A percentile compares a stretch with the other conserved stretches of the same genome.
Evolutionary conservation across 2,888 invertebrate species (phyloP).

Genomic region (Meghimatium bilineatum): DNA sequence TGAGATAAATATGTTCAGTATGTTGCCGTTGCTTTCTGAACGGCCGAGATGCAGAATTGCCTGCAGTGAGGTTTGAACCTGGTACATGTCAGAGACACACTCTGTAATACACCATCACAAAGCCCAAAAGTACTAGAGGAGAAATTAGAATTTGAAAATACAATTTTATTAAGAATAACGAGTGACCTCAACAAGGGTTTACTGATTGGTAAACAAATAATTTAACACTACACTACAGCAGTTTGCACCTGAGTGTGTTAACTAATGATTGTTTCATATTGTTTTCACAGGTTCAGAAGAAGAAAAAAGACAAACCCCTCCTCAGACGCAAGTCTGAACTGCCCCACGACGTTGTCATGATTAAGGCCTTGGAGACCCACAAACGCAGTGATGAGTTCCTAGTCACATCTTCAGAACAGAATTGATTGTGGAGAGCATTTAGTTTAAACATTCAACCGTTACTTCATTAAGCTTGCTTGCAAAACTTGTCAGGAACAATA

Average conservation of each 20-base stretch:
- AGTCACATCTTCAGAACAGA: conserved; percentile 76
- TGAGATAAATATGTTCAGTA: too few species aligned
- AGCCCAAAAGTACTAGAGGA: too few species aligned
- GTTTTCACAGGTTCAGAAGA: conserved; percentile 60
- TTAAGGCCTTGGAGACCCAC: conserved; percentile 93
- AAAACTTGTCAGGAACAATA: background rate
- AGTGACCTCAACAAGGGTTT: too few species aligned
- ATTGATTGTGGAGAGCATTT: conserved; percentile 41
- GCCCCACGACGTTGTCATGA: conserved; percentile 93
- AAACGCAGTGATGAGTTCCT: conserved; percentile 93
- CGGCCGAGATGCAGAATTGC: too few species aligned
- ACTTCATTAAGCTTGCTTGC: background rate
- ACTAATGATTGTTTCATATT: background rate
- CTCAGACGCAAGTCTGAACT: conserved; percentile 96
- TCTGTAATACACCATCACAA: too few species aligned
- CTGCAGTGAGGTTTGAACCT: too few species aligned
- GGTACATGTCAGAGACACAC: too few species aligned
- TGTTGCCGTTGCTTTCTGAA: too few species aligned
- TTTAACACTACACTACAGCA: too few species aligned
- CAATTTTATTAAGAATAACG: too few species aligned
- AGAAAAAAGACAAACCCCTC: conserved; percentile 87
- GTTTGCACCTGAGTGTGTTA: background rate
- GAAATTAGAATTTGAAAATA: too few species aligned
- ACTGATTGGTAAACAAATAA: too few species aligned
- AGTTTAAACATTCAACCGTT: background rate